Evolutionary conservation across 1,140 invertebrate genomes (phyloP).

Genomic region (Sinonovacula constricta): DNA sequence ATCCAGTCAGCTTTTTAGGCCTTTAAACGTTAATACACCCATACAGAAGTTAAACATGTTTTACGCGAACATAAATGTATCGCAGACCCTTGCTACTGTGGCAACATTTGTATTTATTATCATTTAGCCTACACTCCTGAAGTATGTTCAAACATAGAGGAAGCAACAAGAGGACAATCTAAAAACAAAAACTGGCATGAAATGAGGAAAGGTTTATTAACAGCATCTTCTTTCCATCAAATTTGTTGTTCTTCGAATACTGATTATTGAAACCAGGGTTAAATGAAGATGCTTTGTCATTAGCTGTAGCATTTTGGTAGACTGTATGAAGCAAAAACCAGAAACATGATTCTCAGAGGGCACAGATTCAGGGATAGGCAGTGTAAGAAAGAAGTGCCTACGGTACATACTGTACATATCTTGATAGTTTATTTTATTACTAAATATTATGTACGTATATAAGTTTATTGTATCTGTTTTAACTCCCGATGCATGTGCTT

Average conservation of each 20-base stretch:
- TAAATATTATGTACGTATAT: too few species aligned
- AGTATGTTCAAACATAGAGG: not conserved
- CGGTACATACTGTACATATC: not conserved
- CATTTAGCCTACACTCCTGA: not conserved
- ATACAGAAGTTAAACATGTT: not conserved
- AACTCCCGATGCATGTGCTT: too few species aligned
- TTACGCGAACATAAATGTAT: not conserved
- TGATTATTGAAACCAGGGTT: not conserved
- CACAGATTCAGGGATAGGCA: constrained; percentile 28
- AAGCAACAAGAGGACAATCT: constrained; percentile 16
- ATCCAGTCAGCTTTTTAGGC: too few species aligned
- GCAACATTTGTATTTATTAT: not conserved
- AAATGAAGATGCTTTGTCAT: constrained; percentile 14
- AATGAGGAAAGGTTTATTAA: constrained; percentile 15
- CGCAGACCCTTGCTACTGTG: not conserved
- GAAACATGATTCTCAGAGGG: constrained; percentile 16
- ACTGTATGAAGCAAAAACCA: constrained; percentile 9
- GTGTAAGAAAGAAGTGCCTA: constrained; percentile 16
- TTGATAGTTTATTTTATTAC: too few species aligned
- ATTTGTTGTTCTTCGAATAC: not conserved
- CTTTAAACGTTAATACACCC: too few species aligned
- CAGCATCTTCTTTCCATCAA: constrained; percentile 5
- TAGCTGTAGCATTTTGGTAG: constrained; percentile 8
- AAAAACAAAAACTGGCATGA: constrained; percentile 28
- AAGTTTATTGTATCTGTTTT: too few species aligned